These are phyloP conservation scores for Copsychus sechellarum DNA, from an alignment of 2,113 vertebrate genomes.

Conservation along the genomic window DNA sequence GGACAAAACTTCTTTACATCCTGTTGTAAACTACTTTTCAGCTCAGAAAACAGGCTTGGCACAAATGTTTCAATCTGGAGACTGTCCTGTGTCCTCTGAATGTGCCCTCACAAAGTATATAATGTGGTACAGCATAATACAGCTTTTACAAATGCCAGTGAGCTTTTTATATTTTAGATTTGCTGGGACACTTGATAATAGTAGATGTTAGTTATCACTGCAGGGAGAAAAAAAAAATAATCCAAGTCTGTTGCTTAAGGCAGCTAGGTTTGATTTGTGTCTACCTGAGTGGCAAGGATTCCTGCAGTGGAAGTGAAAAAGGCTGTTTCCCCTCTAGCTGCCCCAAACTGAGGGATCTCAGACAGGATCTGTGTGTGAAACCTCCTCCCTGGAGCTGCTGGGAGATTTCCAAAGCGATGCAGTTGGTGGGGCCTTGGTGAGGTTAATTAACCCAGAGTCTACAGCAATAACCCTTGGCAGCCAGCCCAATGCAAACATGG, in stretches of 20 bases:
- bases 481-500: not conserved
- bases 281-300: not conserved
- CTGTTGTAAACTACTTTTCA: not conserved
- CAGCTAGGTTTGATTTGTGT: not conserved
- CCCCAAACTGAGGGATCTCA: not conserved
- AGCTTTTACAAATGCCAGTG: not conserved
- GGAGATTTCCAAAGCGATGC: not conserved
- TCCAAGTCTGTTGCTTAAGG: not conserved
- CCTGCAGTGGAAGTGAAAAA: not conserved
- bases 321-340: not conserved
- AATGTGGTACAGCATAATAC: fast-evolving
- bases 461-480: slow-evolving; percentile 24
- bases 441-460: slow-evolving; percentile 38
- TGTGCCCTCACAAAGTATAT: fast-evolving
- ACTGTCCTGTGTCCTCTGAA: not conserved
- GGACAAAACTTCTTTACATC: not conserved
- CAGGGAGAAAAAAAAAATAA: not conserved
- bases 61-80: not conserved
- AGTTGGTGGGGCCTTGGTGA: not conserved
- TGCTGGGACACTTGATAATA: not conserved
- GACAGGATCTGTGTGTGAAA: not conserved
- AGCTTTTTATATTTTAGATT: not conserved
- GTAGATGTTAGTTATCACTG: not conserved
- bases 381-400: not conserved
- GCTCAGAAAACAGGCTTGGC: not conserved